phyloP scores from a whole-genome alignment of 2,113 vertebrate species.

The Abramis brama region DNA sequence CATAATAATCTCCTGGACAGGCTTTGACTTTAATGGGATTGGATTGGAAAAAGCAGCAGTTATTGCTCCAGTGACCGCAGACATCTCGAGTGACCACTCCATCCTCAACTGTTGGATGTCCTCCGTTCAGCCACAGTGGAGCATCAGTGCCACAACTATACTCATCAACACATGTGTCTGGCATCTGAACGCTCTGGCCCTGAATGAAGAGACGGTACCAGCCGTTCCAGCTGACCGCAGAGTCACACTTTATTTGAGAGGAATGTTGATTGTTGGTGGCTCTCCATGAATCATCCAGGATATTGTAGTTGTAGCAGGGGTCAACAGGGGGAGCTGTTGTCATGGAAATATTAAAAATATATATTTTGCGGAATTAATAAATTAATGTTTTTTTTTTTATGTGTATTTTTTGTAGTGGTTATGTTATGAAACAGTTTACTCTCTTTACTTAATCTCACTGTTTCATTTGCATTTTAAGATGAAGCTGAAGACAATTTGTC shows the following conservation, averaged over 20 bases:
- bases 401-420: no score
- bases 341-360: not conserved
- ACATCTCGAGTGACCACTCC: conserved; percentile 20
- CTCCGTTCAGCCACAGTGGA: conserved; percentile 15
- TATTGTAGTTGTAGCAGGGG: conserved; percentile 4
- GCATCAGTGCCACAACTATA: conserved; percentile 1
- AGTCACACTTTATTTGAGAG: no score
- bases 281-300: conserved; percentile 8
- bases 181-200: no score
- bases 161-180: not conserved
- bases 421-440: no score
- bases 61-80: conserved; percentile 1
- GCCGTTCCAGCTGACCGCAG: no score
- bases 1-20: conserved; percentile 29
- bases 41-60: not conserved
- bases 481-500: no score
- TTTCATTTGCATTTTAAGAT: no score
- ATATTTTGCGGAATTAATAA: not conserved
- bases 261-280: not conserved
- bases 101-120: conserved; percentile 26
- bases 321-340: not conserved
- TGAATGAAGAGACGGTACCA: no score
- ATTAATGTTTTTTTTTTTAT: no score
- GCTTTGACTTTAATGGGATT: conserved; percentile 32
- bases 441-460: no score